phyloP scores from a whole-genome alignment of 2,888 invertebrate genomes.

The Andrena camellia region DNA sequence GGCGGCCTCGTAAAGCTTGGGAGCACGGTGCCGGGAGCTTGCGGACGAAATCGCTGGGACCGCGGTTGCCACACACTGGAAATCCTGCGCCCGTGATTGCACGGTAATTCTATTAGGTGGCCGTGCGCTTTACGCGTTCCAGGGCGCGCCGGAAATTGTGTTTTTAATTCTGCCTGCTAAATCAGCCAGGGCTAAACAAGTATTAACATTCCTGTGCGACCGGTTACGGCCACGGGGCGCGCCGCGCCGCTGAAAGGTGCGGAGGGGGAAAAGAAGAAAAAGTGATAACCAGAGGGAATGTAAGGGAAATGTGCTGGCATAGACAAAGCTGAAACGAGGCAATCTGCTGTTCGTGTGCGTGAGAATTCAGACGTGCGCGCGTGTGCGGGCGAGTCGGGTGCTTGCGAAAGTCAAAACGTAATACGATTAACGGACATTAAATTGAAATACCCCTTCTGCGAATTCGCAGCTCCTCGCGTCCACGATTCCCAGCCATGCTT shows the following conservation, averaged over 20 bases:
- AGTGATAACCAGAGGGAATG: slow-evolving; percentile 38
- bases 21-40: slow-evolving; percentile 5
- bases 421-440: slow-evolving; percentile 78
- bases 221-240: slow-evolving; percentile 48
- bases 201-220: slow-evolving; percentile 78
- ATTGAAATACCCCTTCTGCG: slow-evolving; percentile 76
- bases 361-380: neutral
- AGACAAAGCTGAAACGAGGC: slow-evolving; percentile 52
- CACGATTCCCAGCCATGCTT: slow-evolving; percentile 57
- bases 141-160: slow-evolving; percentile 77
- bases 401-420: slow-evolving; percentile 71
- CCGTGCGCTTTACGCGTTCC: slow-evolving; percentile 67
- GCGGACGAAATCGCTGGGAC: slow-evolving; percentile 40
- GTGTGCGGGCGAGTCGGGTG: neutral
- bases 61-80: slow-evolving; percentile 58
- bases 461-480: slow-evolving; percentile 66
- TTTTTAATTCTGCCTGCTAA: slow-evolving; percentile 81
- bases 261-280: slow-evolving; percentile 28
- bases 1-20: slow-evolving; percentile 57
- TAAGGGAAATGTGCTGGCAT: slow-evolving; percentile 30
- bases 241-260: slow-evolving; percentile 29
- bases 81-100: slow-evolving; percentile 77
- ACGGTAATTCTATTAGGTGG: slow-evolving; percentile 80
- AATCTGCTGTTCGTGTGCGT: slow-evolving; percentile 31
- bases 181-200: slow-evolving; percentile 80